These are phyloP conservation scores for Porphyrio hochstetteri DNA, from an alignment of 2,113 vertebrate species.

Conservation along the genomic window DNA sequence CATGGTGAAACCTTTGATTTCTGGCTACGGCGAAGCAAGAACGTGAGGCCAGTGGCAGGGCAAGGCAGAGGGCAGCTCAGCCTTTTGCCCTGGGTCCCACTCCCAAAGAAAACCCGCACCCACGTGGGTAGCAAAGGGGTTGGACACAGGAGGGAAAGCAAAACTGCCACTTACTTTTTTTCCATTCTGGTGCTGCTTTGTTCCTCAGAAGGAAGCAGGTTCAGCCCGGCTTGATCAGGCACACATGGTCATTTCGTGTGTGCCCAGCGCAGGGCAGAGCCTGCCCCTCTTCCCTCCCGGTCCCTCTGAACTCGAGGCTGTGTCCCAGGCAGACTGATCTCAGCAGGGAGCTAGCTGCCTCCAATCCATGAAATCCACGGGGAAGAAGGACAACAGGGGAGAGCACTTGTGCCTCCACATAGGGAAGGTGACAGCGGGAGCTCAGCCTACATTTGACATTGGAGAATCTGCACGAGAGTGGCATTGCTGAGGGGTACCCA, in stretches of 20 bases:
- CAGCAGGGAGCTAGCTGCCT: background rate
- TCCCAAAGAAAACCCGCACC: background rate
- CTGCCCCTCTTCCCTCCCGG: background rate
- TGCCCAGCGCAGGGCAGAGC: background rate
- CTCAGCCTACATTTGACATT: background rate
- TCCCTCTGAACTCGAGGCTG: background rate
- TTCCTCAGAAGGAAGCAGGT: background rate
- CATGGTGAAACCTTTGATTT: background rate
- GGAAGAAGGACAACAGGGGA: background rate
- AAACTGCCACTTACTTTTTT: background rate
- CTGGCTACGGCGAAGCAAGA: background rate
- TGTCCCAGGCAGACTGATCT: background rate
- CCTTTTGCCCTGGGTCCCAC: background rate
- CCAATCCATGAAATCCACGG: background rate
- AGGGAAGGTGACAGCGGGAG: background rate
- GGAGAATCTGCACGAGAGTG: rapidly evolving
- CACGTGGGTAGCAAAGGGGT: background rate
- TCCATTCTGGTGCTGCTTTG: background rate
- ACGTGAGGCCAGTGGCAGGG: too few species aligned
- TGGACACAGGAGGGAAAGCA: background rate
- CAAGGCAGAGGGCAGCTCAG: background rate
- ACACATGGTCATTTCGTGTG: background rate
- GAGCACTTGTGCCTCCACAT: rapidly evolving
- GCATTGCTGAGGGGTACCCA: background rate
- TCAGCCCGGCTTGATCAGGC: background rate